Percentiles rank a stretch among this genome's conserved stretches.
Evolutionary conservation across 2,888 invertebrate genomes (phyloP).

Genomic region (Vandiemenella viatica): DNA sequence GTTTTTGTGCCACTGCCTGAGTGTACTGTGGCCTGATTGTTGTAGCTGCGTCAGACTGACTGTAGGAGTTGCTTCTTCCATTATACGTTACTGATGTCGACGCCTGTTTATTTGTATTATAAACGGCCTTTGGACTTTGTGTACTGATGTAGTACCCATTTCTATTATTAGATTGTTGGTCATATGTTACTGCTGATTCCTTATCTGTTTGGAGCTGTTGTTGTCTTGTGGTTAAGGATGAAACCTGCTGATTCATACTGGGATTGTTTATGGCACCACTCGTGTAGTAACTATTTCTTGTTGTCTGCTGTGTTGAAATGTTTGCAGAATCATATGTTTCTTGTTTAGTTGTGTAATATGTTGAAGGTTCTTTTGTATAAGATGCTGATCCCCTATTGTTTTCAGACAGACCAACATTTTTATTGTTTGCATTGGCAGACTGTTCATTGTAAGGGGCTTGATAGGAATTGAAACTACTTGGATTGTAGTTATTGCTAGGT

Average conservation of each 20-base stretch:
- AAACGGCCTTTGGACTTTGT: conserved; percentile 17
- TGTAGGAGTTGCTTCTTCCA: conserved; percentile 2
- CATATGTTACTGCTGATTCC: too few relatives aligned
- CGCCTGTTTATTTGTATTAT: too few relatives aligned
- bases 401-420: not conserved
- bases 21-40: not conserved
- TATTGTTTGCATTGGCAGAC: not conserved
- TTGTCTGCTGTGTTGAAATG: conserved; percentile 29
- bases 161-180: conserved; percentile 24
- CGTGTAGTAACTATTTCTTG: too few relatives aligned
- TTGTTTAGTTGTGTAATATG: conserved; percentile 25
- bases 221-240: too few relatives aligned
- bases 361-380: too few relatives aligned
- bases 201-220: too few relatives aligned
- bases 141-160: conserved; percentile 28
- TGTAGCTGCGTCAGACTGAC: not conserved
- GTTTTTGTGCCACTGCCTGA: not conserved
- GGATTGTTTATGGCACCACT: too few relatives aligned
- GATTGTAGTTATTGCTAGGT: conserved; percentile 35
- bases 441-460: conserved; percentile 26
- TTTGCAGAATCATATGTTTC: conserved; percentile 23
- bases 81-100: too few relatives aligned
- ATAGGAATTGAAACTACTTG: conserved; percentile 28
- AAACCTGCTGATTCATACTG: too few relatives aligned
- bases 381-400: not conserved